Conservation (phyloP, 2,113 vertebrate genomes). For the Neofelis nebulosa region DNA sequence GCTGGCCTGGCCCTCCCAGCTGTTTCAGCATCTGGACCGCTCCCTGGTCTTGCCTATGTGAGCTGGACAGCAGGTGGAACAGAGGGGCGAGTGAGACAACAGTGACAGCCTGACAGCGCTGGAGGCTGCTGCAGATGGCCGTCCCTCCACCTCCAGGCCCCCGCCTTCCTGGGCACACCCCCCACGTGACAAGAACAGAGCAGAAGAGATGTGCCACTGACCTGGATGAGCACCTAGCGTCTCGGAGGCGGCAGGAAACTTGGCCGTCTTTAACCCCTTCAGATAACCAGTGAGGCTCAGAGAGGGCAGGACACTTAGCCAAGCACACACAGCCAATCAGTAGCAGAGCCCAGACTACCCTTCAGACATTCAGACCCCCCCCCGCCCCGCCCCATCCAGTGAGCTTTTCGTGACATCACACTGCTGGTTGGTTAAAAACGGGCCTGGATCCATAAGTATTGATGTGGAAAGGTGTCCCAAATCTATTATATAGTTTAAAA, state of each 20-base stretch:
- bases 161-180: background rate
- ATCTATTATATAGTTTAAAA: background rate
- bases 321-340: background rate
- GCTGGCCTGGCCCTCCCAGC: conserved; percentile 28
- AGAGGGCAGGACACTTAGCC: background rate
- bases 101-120: conserved; percentile 23
- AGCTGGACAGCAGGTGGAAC: conserved; percentile 48
- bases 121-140: conserved; percentile 48
- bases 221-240: background rate
- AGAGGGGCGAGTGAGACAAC: background rate
- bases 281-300: background rate
- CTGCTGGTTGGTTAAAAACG: background rate
- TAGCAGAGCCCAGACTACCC: background rate
- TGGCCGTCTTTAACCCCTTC: background rate
- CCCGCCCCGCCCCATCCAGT: background rate
- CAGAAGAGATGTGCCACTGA: rapidly evolving
- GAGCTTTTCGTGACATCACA: background rate
- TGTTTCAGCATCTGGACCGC: conserved; percentile 60
- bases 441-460: background rate
- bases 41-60: background rate
- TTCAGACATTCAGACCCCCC: background rate
- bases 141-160: background rate
- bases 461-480: background rate
- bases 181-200: background rate
- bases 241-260: background rate